phyloP scores from a whole-genome alignment of 2,888 invertebrate species.

The Nephrotoma guestfalica region DNA sequence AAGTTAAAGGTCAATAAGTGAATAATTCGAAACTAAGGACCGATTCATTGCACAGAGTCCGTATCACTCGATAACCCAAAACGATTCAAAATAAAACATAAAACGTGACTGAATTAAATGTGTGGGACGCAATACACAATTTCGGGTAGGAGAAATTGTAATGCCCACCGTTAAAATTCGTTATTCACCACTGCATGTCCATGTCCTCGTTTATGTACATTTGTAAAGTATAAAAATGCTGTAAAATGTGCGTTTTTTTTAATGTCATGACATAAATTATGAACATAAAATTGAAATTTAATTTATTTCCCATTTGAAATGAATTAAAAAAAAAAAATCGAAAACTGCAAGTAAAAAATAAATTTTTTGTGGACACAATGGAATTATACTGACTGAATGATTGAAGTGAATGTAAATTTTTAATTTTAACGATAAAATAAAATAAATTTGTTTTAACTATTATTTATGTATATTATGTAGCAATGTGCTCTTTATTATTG shows the following conservation, averaged over 20 bases:
- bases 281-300: not conserved
- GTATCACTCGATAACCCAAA: too few relatives aligned
- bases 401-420: not conserved
- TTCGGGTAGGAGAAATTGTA: too few relatives aligned
- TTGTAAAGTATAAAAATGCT: too few relatives aligned
- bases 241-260: not conserved
- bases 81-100: too few relatives aligned
- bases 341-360: not conserved
- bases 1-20: too few relatives aligned
- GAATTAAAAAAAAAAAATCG: not conserved
- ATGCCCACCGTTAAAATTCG: too few relatives aligned
- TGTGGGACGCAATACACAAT: too few relatives aligned
- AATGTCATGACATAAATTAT: not conserved
- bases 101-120: too few relatives aligned
- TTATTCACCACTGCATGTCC: too few relatives aligned
- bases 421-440: not conserved
- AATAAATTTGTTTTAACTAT: not conserved
- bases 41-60: too few relatives aligned
- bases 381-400: not conserved
- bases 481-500: not conserved
- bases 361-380: not conserved
- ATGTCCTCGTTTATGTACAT: too few relatives aligned
- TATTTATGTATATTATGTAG: not conserved
- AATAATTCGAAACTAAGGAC: too few relatives aligned
- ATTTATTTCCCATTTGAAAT: not conserved